Conservation (phyloP, 2,888 invertebrate species). For the Parnassius mnemosyne region DNA sequence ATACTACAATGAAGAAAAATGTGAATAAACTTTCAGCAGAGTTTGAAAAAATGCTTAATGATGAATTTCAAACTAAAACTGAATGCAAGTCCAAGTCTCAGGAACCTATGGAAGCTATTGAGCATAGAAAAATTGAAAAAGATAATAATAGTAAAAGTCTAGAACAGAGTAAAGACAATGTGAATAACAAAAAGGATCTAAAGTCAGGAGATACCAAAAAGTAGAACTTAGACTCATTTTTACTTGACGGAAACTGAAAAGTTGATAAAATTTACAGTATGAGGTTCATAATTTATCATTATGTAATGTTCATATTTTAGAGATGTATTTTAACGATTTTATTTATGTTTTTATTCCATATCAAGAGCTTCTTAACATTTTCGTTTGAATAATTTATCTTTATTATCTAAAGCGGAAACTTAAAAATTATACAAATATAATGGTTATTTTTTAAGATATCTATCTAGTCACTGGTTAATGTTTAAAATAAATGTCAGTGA, state of each 20-base stretch:
- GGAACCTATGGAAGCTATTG: slow-evolving; percentile 44
- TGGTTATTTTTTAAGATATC: slow-evolving; percentile 26
- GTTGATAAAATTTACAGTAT: too few relatives aligned
- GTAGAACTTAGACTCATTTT: slow-evolving; percentile 1
- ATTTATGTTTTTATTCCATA: slow-evolving; percentile 24
- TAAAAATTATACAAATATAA: slow-evolving; percentile 17
- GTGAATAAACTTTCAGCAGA: slow-evolving; percentile 69
- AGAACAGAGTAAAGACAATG: slow-evolving; percentile 13
- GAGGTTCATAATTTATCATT: slow-evolving; percentile 6
- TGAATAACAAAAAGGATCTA: slow-evolving; percentile 15
- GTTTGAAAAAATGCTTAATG: slow-evolving; percentile 67
- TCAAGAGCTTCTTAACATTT: slow-evolving; percentile 11
- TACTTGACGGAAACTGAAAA: background rate
- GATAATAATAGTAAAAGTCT: slow-evolving; percentile 35
- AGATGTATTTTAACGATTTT: slow-evolving; percentile 23
- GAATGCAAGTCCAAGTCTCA: slow-evolving; percentile 54
- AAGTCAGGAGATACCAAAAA: slow-evolving; percentile 19
- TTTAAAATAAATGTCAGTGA: slow-evolving; percentile 70
- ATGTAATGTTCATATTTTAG: slow-evolving; percentile 20
- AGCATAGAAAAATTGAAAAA: slow-evolving; percentile 50
- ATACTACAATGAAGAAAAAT: slow-evolving; percentile 67
- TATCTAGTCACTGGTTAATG: slow-evolving; percentile 28
- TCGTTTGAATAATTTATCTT: slow-evolving; percentile 12
- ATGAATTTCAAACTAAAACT: slow-evolving; percentile 65
- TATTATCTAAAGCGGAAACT: slow-evolving; percentile 11